Conservation (phyloP, 53 echinoderm and acorn worm genomes). For the Hippasteria phrygiana region DNA sequence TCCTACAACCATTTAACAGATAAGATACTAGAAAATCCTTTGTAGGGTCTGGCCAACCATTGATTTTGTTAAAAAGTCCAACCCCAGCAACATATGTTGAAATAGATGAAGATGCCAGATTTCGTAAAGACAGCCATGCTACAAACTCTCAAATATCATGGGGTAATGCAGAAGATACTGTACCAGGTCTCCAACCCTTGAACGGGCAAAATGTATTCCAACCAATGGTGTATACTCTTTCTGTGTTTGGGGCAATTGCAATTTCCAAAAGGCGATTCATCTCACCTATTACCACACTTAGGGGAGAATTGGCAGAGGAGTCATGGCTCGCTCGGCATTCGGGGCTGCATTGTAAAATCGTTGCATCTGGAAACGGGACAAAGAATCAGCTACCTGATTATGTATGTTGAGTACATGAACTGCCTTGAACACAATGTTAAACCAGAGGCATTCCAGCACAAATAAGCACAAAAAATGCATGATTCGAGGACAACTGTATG, state of each 20-base stretch:
- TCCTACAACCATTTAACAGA: background rate
- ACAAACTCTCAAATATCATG: background rate
- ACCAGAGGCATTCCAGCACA: too few relatives aligned
- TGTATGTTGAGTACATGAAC: too few relatives aligned
- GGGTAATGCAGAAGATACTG: background rate
- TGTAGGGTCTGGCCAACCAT: background rate
- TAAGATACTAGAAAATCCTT: background rate
- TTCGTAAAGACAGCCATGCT: background rate
- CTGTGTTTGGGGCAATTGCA: background rate
- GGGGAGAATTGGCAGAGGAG: too few relatives aligned
- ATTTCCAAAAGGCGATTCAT: too few relatives aligned
- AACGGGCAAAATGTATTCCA: conserved; percentile 7
- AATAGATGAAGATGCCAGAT: background rate
- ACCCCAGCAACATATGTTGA: background rate
- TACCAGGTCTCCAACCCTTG: background rate
- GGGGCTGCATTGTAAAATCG: too few relatives aligned
- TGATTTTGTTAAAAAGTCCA: background rate
- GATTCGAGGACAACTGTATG: too few relatives aligned
- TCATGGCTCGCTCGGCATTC: too few relatives aligned
- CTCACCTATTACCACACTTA: too few relatives aligned
- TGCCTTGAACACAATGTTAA: too few relatives aligned
- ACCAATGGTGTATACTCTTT: background rate
- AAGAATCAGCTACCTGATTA: too few relatives aligned
- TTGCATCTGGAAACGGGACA: too few relatives aligned
- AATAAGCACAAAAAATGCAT: too few relatives aligned